These are phyloP conservation scores for Drosophila erecta DNA, from an alignment of 1,140 invertebrate species.

Conservation along the genomic window DNA sequence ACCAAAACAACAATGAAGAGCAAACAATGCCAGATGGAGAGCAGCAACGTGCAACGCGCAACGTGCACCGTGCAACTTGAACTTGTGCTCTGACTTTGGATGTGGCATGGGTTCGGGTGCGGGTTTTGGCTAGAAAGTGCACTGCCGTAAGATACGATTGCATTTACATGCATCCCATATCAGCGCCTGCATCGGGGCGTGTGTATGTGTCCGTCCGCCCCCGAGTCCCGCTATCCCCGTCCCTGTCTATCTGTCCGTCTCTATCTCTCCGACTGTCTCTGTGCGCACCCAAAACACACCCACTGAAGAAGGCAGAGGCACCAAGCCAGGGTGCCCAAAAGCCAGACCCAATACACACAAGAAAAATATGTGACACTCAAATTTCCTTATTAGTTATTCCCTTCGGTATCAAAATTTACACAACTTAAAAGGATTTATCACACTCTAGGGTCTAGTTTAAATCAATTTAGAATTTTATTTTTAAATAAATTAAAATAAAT, in stretches of 20 bases:
- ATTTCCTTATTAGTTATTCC: too few species aligned
- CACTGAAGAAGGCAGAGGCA: conserved; percentile 50
- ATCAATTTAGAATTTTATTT: too few species aligned
- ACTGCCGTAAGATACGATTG: conserved; percentile 83
- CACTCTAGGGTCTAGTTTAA: too few species aligned
- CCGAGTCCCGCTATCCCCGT: neutral
- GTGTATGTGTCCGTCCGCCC: conserved; percentile 40
- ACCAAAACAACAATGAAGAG: conserved; percentile 57
- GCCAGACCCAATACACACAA: conserved; percentile 12
- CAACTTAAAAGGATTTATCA: too few species aligned
- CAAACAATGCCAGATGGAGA: conserved; percentile 63
- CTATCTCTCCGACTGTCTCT: conserved; percentile 31
- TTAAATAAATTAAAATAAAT: too few species aligned
- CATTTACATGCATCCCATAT: conserved; percentile 82
- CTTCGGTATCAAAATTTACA: too few species aligned
- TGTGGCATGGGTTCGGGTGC: conserved; percentile 14
- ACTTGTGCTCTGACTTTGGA: conserved; percentile 59
- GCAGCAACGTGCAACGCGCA: conserved; percentile 37
- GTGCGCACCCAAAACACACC: conserved; percentile 64
- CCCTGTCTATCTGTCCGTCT: conserved; percentile 15
- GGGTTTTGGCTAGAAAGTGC: conserved; percentile 74
- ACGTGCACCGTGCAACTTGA: conserved; percentile 68
- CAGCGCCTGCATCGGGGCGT: conserved; percentile 78
- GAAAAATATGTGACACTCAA: neutral
- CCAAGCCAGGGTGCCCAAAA: conserved; percentile 24